A percentile compares a stretch with the other conserved stretches of the same genome.
phyloP scores from a whole-genome alignment of 2,888 invertebrate genomes.

The Dione juno region DNA sequence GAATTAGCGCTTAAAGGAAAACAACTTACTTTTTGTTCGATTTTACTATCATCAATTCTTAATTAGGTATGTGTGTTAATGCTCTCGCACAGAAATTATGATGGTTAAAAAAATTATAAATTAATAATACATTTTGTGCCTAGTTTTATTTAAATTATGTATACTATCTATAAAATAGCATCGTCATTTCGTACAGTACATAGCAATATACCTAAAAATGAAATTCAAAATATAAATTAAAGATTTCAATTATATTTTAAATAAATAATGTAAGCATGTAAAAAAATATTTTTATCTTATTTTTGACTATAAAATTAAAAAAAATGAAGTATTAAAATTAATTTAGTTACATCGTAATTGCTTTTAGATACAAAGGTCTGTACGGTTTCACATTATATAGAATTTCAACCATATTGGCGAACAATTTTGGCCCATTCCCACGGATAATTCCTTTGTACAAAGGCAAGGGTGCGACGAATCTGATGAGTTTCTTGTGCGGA shows the following conservation, averaged over 20 bases:
- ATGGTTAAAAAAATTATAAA: not conserved
- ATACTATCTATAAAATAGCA: not conserved
- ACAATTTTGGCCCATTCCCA: constrained; percentile 90
- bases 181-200: not conserved
- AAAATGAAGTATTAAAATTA: not conserved
- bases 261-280: too few relatives aligned
- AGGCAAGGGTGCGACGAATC: constrained; percentile 88
- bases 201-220: not conserved
- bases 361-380: not conserved
- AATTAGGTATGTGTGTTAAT: too few relatives aligned
- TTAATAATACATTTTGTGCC: not conserved
- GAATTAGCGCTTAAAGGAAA: too few relatives aligned
- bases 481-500: constrained; percentile 86
- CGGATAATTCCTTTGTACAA: constrained; percentile 89
- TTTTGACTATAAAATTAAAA: not conserved
- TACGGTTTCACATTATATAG: not conserved
- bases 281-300: too few relatives aligned
- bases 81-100: not conserved
- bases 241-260: too few relatives aligned
- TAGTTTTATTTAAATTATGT: not conserved
- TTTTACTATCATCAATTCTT: too few relatives aligned
- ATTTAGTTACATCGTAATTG: not conserved
- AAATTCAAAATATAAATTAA: too few relatives aligned
- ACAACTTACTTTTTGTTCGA: too few relatives aligned
- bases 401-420: constrained; percentile 85